Percentiles rank a stretch among this genome's conserved stretches.
Evolutionary conservation across 2,797 vertebrate genomes (phyloP).

Genomic region (Discoglossus pictus): DNA sequence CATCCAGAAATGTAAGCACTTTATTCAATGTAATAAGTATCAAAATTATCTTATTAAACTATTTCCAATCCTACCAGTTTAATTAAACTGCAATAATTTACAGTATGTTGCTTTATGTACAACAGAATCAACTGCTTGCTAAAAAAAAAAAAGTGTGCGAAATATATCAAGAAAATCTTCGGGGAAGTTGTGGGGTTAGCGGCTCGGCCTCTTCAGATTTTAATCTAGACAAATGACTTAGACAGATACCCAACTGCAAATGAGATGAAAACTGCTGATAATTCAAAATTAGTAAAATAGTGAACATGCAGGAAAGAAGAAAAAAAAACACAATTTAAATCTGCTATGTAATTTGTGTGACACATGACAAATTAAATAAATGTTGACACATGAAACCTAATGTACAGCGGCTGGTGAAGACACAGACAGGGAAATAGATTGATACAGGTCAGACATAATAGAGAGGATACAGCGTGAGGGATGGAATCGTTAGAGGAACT

Average conservation of each 20-base stretch:
- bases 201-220: conserved; percentile 49
- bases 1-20: too few relatives aligned
- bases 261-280: conserved; percentile 63
- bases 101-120: background rate
- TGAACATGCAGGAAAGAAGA: conserved; percentile 18
- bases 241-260: conserved; percentile 55
- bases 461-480: conserved; percentile 5
- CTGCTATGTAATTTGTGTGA: conserved; percentile 52
- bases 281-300: conserved; percentile 56
- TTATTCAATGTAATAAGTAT: too few relatives aligned
- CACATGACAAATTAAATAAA: conserved; percentile 56
- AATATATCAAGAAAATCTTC: conserved; percentile 33
- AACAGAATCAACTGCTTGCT: conserved; percentile 46
- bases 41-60: too few relatives aligned
- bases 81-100: too few relatives aligned
- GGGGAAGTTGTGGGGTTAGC: conserved; percentile 45
- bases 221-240: conserved; percentile 73
- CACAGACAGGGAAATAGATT: conserved; percentile 26
- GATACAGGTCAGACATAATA: conserved; percentile 23
- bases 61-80: too few relatives aligned
- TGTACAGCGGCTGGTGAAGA: conserved; percentile 16
- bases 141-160: conserved; percentile 39
- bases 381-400: conserved; percentile 48
- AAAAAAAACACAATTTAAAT: conserved; percentile 22
- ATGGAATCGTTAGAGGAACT: background rate